These are phyloP conservation scores for Brevimyrus niger DNA, from an alignment of 2,113 vertebrate genomes.

Conservation along the genomic window DNA sequence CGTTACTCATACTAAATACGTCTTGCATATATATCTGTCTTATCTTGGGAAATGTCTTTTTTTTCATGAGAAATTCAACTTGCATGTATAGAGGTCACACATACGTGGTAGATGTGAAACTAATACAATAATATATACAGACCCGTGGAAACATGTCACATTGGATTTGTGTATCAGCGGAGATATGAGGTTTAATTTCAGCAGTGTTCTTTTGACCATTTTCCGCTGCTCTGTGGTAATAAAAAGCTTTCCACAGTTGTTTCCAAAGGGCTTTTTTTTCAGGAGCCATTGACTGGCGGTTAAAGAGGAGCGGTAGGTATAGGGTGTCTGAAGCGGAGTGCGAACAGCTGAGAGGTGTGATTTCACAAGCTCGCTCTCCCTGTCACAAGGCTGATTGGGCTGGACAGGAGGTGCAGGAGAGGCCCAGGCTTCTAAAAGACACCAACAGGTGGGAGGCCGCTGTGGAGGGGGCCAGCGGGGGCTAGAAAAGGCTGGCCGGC, in stretches of 20 bases:
- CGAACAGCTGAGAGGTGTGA: slow-evolving; percentile 93
- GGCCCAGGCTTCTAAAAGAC: slow-evolving; percentile 83
- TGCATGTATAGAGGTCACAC: background rate
- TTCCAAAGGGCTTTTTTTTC: slow-evolving; percentile 40
- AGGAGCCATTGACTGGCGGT: slow-evolving; percentile 53
- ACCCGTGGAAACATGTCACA: background rate
- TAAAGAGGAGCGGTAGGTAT: slow-evolving; percentile 55
- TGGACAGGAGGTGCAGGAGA: slow-evolving; percentile 81
- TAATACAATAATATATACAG: background rate
- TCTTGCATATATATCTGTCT: background rate
- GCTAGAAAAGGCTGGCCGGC: slow-evolving; percentile 76
- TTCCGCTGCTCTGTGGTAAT: slow-evolving; percentile 34
- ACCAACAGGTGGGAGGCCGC: slow-evolving; percentile 80
- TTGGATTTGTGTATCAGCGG: background rate
- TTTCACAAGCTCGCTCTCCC: slow-evolving; percentile 69
- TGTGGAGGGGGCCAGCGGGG: slow-evolving; percentile 59
- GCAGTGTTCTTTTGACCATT: slow-evolving; percentile 41
- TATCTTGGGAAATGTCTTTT: background rate
- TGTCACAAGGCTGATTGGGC: slow-evolving; percentile 89
- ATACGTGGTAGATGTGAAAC: background rate
- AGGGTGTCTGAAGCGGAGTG: slow-evolving; percentile 65
- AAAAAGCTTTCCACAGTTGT: slow-evolving; percentile 49
- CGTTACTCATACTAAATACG: background rate
- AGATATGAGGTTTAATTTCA: slow-evolving; percentile 25
- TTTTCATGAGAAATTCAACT: background rate